Evolutionary conservation across 2,888 invertebrate species (phyloP).

Genomic region (Bedellia somnulentella): DNA sequence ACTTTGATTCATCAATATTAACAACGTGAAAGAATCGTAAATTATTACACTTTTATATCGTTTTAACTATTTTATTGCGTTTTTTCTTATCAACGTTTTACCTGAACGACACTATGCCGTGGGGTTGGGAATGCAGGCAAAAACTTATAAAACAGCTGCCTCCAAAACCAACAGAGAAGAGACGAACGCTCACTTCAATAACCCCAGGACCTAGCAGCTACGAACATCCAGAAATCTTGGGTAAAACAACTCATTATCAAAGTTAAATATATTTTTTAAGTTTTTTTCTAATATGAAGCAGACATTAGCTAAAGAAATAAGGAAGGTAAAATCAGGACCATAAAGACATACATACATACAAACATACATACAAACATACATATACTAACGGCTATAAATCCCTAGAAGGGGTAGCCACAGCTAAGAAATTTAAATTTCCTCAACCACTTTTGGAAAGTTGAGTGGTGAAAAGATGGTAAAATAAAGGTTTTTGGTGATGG

Average conservation of each 20-base stretch:
- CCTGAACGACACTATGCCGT: no score
- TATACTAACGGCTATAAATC: no score
- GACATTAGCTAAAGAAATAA: no score
- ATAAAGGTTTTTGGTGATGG: no score
- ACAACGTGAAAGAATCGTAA: neutral
- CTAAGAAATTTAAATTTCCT: no score
- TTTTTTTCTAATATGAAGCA: neutral
- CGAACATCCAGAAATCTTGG: conserved; percentile 25
- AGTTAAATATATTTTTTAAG: conserved; percentile 6
- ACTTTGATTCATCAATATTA: neutral
- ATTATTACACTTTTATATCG: neutral
- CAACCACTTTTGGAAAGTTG: no score
- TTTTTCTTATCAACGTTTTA: conserved; percentile 3
- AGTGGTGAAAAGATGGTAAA: no score
- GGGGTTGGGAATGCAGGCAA: conserved; percentile 34
- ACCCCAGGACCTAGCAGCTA: conserved; percentile 29
- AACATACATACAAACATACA: neutral
- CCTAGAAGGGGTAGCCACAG: no score
- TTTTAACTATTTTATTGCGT: conserved; percentile 2
- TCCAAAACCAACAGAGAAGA: conserved; percentile 21
- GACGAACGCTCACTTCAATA: conserved; percentile 11
- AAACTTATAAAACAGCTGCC: conserved; percentile 31
- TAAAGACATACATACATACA: no score
- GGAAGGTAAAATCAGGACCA: neutral
- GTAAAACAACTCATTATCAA: no score